Base-by-base conservation (phyloP, 2,888 invertebrate species). In the Polydrusus pterygomalis region DNA sequence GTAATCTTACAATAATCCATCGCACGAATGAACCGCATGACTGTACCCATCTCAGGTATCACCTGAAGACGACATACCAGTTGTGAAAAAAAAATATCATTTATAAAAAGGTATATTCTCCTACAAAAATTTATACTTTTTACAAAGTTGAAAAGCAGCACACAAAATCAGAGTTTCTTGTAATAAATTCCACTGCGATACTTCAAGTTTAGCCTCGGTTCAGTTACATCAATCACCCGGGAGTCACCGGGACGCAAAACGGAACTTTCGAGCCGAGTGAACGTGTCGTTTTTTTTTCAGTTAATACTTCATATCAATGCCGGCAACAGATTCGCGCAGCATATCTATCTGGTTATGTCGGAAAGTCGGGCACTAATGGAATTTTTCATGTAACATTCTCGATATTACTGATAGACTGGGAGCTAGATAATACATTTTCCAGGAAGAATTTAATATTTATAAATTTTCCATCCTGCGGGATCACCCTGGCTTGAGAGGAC, bases 301-400 rank as follows among this genome's bases (percentile, higher is more conserved):
- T 47, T 47, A 17, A 51, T 51, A 51, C 20, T 51, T 20, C 51
- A 20, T 51, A 51, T 51, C 49, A 17, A 49, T 49, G 49, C 13
- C 51, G 51, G 20, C 9, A 51, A 51, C 51, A 51, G 20, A 51
- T 20, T 20, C 51, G 20, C 11, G 20, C 8, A 17, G 5, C 7
- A 51, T 51, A 51, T 51, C 20, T 51, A 13, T 51, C 18, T 6
- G 51, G 5, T 25, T 25, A 25, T 20, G n/a, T 9, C 51, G 11
- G 20, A 51, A 51, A 18, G 8, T 20, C 51, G 51, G 51, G 13
- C 20, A 18, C n/a, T 51, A 51, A 51, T 51, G 51, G 51, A 20
- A 18, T 49, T 17, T 49, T 49, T 49, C 49, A 17, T 49, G 18
- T 10, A 49, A 17, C 17, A 18, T 49, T 17, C 2, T 18, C 20